Conservation (phyloP, 2,113 vertebrate species). For the Prunella fulvescens region DNA sequence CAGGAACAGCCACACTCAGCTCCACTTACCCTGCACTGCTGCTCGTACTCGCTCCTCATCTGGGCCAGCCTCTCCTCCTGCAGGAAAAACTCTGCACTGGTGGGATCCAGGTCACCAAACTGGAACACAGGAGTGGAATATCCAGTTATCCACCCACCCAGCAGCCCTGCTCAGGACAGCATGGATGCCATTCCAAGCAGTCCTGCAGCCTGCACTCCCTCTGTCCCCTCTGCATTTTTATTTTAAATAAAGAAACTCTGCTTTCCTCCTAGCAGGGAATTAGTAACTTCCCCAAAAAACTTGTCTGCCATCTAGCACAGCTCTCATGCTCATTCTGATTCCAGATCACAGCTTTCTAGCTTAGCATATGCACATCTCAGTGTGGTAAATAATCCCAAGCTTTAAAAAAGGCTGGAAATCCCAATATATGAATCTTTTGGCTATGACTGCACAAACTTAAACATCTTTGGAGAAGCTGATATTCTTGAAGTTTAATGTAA, state of each 20-base stretch:
- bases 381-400: neutral
- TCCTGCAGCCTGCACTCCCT: neutral
- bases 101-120: conserved; percentile 91
- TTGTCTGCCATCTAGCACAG: neutral
- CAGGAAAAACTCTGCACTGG: conserved; percentile 84
- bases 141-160: neutral
- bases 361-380: neutral
- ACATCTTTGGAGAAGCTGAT: neutral
- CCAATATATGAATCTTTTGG: rapidly evolving
- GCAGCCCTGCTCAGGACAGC: neutral
- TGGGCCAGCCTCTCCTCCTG: conserved; percentile 88
- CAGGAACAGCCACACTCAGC: neutral
- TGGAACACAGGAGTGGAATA: conserved; percentile 41
- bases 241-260: neutral
- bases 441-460: neutral
- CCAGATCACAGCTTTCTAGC: neutral
- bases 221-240: neutral
- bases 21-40: conserved; percentile 85
- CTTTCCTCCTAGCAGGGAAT: neutral
- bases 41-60: conserved; percentile 83
- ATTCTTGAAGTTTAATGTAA: neutral
- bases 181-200: neutral
- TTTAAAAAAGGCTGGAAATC: neutral
- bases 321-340: neutral
- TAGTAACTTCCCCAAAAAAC: neutral